Base-by-base conservation (phyloP, 2,113 vertebrate species). In the Prionailurus bengalensis region DNA sequence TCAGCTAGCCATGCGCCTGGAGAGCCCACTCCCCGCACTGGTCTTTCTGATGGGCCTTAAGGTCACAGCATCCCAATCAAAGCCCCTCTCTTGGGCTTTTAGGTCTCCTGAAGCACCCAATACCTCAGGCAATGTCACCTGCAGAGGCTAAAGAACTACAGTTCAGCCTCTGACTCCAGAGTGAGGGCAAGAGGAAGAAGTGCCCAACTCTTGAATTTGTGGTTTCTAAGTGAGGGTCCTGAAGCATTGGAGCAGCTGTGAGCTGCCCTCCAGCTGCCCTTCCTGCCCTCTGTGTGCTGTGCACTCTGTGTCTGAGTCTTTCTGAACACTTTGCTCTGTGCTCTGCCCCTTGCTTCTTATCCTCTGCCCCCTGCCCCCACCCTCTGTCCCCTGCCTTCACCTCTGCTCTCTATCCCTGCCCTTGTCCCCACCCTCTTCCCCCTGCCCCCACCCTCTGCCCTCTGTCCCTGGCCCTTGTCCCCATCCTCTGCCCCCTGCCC, bases 21-120 rank as follows among this genome's bases (percentile, higher is more conserved):
- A 71, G 42, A 53, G 39, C 33, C 68, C n/a, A 39, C 11, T 19
- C 5, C 45, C n/a, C 7, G 10, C 7, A 4, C 0, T 1, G 3
- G 33, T 14, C 68, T 92, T 95, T 86, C 33, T 12, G 3, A 66
- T 29, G 31, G 51, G 1, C 68, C 23, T 70, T 55, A 91, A 42
- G 15, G 21, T 70, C 45, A 10, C 31, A 85, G 23, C 42, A 31
- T 33, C 58, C 23, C 21, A 63, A 71, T 48, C 71, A 65, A 81
- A 39, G 63, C 25, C 13, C 94, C 10, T 0, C 55, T 83, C 39
- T 61, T 12, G 42, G 42, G 14, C 36, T 29, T 53, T 48, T 25
- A 3, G 33, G 17, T 71, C 45, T 91, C 27, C 25, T 39, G 23
- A 21, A 27, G 53, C 16, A 51, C 33, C 39, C 11, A 4, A 5